Percentiles rank a stretch among this genome's conserved stretches.
phyloP scores from a whole-genome alignment of 2,113 vertebrate genomes.

The Serilophus lunatus region DNA sequence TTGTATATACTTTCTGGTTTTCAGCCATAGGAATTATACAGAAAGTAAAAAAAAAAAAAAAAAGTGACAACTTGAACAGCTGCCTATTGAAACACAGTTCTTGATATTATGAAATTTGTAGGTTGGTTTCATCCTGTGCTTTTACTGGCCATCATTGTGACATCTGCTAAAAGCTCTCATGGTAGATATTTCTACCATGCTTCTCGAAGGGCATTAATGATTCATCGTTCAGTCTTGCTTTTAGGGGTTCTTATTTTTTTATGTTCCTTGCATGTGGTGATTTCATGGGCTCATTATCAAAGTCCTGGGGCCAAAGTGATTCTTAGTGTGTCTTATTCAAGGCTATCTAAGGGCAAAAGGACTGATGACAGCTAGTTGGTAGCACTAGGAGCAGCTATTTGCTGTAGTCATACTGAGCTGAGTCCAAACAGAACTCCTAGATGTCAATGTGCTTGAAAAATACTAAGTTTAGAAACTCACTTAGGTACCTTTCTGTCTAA shows the following conservation, averaged over 20 bases:
- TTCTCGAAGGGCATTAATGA: slow-evolving; percentile 8
- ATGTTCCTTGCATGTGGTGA: neutral
- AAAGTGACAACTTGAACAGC: slow-evolving; percentile 32
- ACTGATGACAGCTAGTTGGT: neutral
- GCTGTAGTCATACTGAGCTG: neutral
- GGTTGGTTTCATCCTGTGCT: slow-evolving; percentile 24
- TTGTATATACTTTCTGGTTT: slow-evolving; percentile 18
- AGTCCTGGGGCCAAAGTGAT: neutral
- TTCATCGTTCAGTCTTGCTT: neutral
- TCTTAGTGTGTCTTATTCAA: neutral
- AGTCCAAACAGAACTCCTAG: neutral
- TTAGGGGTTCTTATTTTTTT: neutral
- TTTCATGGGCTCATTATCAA: neutral
- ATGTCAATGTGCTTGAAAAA: neutral
- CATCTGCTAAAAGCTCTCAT: slow-evolving; percentile 20
- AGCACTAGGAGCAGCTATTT: neutral
- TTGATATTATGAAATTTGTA: slow-evolving; percentile 21
- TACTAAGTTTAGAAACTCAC: neutral
- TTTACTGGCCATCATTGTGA: neutral
- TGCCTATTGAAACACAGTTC: neutral
- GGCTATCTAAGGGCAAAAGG: neutral
- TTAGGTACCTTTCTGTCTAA: neutral
- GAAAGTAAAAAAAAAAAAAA: neutral
- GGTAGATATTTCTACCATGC: neutral
- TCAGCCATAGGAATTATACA: neutral